Base-by-base conservation (phyloP, 1,140 invertebrate genomes). In the Spodoptera frugiperda region DNA sequence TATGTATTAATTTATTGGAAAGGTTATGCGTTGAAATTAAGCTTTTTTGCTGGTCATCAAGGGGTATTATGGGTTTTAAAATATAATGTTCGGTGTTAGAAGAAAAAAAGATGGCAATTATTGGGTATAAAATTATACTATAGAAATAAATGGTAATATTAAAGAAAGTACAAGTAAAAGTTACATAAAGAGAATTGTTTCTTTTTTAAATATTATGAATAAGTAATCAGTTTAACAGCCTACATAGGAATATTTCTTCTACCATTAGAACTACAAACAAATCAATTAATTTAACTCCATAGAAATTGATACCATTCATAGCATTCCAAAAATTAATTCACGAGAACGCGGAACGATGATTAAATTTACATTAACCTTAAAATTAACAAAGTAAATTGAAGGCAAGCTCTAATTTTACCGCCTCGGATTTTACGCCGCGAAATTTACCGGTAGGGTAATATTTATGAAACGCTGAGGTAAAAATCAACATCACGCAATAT, bases 311-410 rank as follows among this genome's bases (percentile, higher is more conserved):
- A 59, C 8, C n/a, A 48, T 3, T n/a, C 44, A 65, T 21, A 48
- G 5, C 44, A 39, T 48, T 25, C 39, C 12, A 9, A 48, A 46
- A 65, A 65, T 65, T 14, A 48, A 48, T 65, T 48, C 17, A 21
- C 17, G 39, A 65, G n/a, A 65, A 65, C 39, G 44, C 39, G 17
- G 11, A 21, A 21, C 44, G 61, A 65, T 65, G 61, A 65, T 65
- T 65, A 65, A 65, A 65, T 65, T 65, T 46, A 65, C 61, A 65
- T 65, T 65, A 65, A 49, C 61, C 61, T 48, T 21, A 48, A 65
- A 65, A 49, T 65, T 48, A 48, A 65, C 61, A 65, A 65, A 65
- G 44, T 65, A 48, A 65, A 65, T 65, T 65, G 61, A 8, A 48
- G 39, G 61, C 48, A 48, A 21, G 46, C 44, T 65, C 39, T 48